These are phyloP conservation scores for Caradrina clavipalpis DNA, from an alignment of 2,888 invertebrate genomes.

Conservation along the genomic window DNA sequence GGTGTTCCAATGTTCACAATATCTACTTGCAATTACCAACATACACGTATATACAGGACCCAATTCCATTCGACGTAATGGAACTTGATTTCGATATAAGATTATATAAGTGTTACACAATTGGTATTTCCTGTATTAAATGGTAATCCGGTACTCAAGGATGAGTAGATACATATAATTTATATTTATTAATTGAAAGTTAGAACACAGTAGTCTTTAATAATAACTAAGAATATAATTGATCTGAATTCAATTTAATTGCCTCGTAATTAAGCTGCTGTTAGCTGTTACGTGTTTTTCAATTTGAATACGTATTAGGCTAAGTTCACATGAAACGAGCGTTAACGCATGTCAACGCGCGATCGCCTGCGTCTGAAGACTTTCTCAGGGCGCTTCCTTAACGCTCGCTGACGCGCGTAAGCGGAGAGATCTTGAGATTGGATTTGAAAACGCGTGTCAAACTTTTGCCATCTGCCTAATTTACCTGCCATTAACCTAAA, in stretches of 20 bases:
- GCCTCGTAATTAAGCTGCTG: slow-evolving; percentile 4
- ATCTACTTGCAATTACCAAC: slow-evolving; percentile 65
- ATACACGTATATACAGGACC: slow-evolving; percentile 70
- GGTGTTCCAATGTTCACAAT: slow-evolving; percentile 71
- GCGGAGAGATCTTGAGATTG: too few relatives aligned
- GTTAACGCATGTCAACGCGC: too few relatives aligned
- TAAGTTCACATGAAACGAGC: too few relatives aligned
- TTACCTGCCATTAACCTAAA: neutral
- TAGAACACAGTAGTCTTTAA: slow-evolving; percentile 9
- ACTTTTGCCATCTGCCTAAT: too few relatives aligned
- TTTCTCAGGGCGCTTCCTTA: too few relatives aligned
- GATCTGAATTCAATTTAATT: slow-evolving; percentile 6
- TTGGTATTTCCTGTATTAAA: slow-evolving; percentile 58
- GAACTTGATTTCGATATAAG: slow-evolving; percentile 62
- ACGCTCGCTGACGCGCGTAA: too few relatives aligned
- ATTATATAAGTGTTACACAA: slow-evolving; percentile 62
- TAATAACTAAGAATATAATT: slow-evolving; percentile 15
- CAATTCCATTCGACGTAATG: slow-evolving; percentile 68
- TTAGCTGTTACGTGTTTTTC: neutral
- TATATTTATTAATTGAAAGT: slow-evolving; percentile 26
- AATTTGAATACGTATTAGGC: too few relatives aligned
- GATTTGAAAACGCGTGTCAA: too few relatives aligned
- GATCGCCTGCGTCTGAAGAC: too few relatives aligned
- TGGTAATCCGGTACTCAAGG: slow-evolving; percentile 43
- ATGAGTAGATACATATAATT: slow-evolving; percentile 42